Evolutionary conservation across 2,113 vertebrate species (phyloP).

Genomic region (Pyxicephalus adspersus): DNA sequence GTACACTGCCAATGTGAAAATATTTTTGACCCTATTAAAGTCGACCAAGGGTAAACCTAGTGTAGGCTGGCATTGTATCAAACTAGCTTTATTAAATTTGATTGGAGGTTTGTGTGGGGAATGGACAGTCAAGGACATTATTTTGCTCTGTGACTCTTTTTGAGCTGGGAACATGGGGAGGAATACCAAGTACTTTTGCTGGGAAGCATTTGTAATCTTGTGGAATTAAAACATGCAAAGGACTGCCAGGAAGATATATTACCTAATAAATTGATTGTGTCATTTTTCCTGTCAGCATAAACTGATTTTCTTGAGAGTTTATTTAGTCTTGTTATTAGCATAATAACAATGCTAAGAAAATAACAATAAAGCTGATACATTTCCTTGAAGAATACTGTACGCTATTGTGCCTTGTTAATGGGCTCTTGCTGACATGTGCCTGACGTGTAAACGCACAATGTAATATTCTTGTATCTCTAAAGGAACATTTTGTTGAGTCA

Average conservation of each 20-base stretch:
- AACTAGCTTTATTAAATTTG: conserved; percentile 96
- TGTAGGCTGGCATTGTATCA: conserved; percentile 95
- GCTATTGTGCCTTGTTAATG: too few relatives aligned
- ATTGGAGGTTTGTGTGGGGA: conserved; percentile 85
- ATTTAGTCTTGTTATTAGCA: conserved; percentile 22
- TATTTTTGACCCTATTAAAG: conserved; percentile 99
- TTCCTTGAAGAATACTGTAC: neutral
- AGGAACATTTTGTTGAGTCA: too few relatives aligned
- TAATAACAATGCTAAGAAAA: conserved; percentile 30
- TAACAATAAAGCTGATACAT: conserved; percentile 5
- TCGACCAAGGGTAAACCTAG: conserved; percentile 96
- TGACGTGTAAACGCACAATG: too few relatives aligned
- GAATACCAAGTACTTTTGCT: conserved; percentile 72
- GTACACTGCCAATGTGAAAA: conserved; percentile 89
- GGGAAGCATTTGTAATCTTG: conserved; percentile 62
- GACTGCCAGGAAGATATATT: conserved; percentile 33
- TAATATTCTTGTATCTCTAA: too few relatives aligned
- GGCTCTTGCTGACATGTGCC: too few relatives aligned
- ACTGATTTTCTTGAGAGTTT: conserved; percentile 31
- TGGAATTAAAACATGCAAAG: conserved; percentile 62
- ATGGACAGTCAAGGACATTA: conserved; percentile 92
- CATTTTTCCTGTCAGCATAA: conserved; percentile 48
- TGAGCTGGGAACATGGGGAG: conserved; percentile 74
- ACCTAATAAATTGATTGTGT: conserved; percentile 28
- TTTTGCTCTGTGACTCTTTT: conserved; percentile 83